Evolutionary conservation across 2,888 invertebrate species (phyloP), one percentile per base, ranked within the genome.

Genomic region (Muscina levida): DNA sequence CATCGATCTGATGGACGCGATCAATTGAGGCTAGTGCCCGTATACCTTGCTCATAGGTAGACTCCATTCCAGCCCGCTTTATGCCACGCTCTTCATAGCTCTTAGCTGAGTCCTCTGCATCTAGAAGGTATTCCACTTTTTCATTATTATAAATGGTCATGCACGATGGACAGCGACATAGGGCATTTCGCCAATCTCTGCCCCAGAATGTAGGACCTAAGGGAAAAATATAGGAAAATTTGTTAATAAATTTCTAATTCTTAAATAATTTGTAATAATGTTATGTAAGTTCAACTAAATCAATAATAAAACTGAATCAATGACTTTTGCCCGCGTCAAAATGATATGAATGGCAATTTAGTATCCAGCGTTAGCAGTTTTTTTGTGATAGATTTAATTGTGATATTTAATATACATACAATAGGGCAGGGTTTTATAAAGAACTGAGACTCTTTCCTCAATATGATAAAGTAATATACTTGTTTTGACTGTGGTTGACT

Each of bases 1-100:
- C 95, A 89, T 97, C 97, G 80, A 97, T 94, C 90, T 97, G 95
- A 84, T 96, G 94, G 10, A 96, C 94, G 72, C 95, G 93, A 85
- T 95, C 95, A 87, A 98, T 92, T 19, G 95, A 94, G 39, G 95
- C 94, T 11, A 98, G 91, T 0, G 96, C 96, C 84, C 94, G 93
- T 87, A 96, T 92, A 10, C 95, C 96, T 85, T 94, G 93, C 85
- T 95, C 96, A 86, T 95, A 95, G 3, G 88, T 87, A 13, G 88
- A 85, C 70, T 88, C 87, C 62, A 86, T 87, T 5, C 85, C 84
- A n/a, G 84, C 86, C 68, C 92, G 93, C 73, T 93, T 92, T 89
- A 94, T 94, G 13, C 95, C 95, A 84, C 94, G 92, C 84, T 94
- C 94, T 91, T 96, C 94, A 90, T 97, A 98, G 0, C 93, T 93